Evolutionary conservation across 1,140 invertebrate species (phyloP).

Genomic region (Papilio glaucus): DNA sequence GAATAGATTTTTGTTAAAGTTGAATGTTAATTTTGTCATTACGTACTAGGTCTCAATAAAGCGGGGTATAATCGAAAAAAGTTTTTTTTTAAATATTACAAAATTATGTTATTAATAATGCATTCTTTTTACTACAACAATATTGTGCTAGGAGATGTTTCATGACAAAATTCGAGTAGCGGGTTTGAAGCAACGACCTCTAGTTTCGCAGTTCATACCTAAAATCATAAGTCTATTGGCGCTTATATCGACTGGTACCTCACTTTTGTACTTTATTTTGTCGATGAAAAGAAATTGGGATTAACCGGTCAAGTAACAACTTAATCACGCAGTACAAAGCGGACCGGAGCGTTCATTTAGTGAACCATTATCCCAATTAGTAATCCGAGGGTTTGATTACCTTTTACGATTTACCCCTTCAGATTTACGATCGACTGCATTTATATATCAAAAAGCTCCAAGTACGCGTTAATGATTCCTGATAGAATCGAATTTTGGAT

Average conservation of each 20-base stretch:
- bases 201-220: neutral
- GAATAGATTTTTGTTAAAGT: no score
- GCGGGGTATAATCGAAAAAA: no score
- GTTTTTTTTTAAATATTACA: no score
- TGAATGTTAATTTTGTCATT: no score
- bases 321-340: slow-evolving; percentile 28
- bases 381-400: slow-evolving; percentile 30
- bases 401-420: slow-evolving; percentile 18
- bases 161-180: neutral
- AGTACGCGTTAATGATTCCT: neutral
- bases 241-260: neutral
- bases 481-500: no score
- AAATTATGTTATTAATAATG: no score
- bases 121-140: no score
- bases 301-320: slow-evolving; percentile 12
- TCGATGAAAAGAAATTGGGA: neutral
- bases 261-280: neutral
- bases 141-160: no score
- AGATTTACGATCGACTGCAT: slow-evolving; percentile 18
- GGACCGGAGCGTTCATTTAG: slow-evolving; percentile 24
- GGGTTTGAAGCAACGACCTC: neutral
- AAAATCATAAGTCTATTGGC: neutral
- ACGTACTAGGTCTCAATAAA: no score
- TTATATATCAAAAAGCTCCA: slow-evolving; percentile 4
- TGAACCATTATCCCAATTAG: slow-evolving; percentile 32